Conservation (phyloP, 35 echinoderm and acorn worm species). For the Heliocidaris tuberculata region DNA sequence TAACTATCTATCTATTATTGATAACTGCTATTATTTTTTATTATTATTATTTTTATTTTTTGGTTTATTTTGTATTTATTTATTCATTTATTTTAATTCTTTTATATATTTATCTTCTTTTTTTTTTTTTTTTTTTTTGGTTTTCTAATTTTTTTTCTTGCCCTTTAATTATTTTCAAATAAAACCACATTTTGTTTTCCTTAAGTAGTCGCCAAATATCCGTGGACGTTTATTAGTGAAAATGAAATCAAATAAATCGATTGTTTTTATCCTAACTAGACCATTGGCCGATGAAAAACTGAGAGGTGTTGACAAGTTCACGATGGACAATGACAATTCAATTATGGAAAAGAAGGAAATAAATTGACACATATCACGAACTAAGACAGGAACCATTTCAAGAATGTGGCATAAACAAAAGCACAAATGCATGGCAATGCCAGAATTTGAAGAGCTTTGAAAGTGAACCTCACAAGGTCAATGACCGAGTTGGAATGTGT, state of each 20-base stretch:
- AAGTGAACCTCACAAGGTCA: background rate
- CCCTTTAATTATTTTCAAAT: no score
- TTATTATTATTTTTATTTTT: no score
- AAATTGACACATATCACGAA: background rate
- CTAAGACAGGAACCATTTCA: background rate
- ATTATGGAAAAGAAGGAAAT: background rate
- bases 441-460: background rate
- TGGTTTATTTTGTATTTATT: no score
- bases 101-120: no score
- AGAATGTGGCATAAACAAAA: background rate
- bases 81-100: no score
- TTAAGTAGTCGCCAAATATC: no score
- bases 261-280: background rate
- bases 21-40: no score
- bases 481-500: slow-evolving; percentile 23
- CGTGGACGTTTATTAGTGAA: background rate
- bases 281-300: background rate
- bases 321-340: background rate
- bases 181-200: no score
- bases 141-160: no score
- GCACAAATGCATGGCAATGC: background rate
- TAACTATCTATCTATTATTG: no score
- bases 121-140: no score
- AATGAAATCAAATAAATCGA: background rate
- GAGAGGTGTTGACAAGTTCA: background rate